phyloP scores from a whole-genome alignment of 2,113 vertebrate genomes.

The Gambusia holbrooki region DNA sequence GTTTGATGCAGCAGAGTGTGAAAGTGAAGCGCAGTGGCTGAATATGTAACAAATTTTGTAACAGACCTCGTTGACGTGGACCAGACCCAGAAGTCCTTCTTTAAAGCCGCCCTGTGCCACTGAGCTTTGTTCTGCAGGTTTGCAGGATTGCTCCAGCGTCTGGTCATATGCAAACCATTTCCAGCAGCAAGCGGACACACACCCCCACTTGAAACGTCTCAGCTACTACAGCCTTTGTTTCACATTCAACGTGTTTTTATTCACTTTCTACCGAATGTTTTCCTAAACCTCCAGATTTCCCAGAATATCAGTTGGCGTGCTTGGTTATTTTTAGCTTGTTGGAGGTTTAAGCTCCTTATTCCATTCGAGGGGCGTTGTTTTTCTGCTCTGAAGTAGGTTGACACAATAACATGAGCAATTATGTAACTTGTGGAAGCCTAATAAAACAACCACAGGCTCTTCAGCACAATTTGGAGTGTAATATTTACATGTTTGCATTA shows the following conservation, averaged over 20 bases:
- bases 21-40: too few relatives aligned
- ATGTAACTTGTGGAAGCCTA: slow-evolving; percentile 10
- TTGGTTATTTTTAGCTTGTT: slow-evolving; percentile 3
- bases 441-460: slow-evolving; percentile 13
- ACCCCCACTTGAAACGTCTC: not conserved
- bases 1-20: too few relatives aligned
- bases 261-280: not conserved
- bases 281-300: not conserved
- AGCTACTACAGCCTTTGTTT: slow-evolving; percentile 1
- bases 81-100: not conserved
- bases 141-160: slow-evolving; percentile 1
- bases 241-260: not conserved
- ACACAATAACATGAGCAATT: slow-evolving; percentile 1
- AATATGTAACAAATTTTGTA: too few relatives aligned
- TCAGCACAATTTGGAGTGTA: not conserved
- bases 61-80: not conserved
- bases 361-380: not conserved
- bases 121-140: slow-evolving; percentile 23
- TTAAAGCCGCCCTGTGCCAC: slow-evolving; percentile 10
- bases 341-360: slow-evolving; percentile 2
- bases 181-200: not conserved
- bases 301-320: not conserved
- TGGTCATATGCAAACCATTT: slow-evolving; percentile 9
- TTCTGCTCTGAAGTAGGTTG: not conserved
- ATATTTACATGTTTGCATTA: not conserved